Evolutionary conservation across 30 jellyfish, hydroid and myxozoan genomes (phyloP).

Genomic region (Turritopsis rubra): DNA sequence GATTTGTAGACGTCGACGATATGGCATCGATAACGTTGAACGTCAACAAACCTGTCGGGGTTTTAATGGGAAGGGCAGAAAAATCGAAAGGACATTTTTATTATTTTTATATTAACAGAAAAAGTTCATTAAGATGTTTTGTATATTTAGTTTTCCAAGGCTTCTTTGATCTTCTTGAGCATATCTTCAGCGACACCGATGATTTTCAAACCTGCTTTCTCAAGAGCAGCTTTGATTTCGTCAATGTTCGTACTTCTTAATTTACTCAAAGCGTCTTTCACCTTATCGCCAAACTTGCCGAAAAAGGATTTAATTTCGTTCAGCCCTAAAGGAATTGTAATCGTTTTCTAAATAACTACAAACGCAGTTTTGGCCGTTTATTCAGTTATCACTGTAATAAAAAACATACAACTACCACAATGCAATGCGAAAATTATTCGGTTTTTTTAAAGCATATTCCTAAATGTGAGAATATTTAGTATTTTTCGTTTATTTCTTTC

Average conservation of each 20-base stretch:
- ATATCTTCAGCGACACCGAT: conserved; percentile 2
- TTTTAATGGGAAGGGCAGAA: not conserved
- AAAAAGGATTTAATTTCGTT: not conserved
- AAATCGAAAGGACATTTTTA: not conserved
- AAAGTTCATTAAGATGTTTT: not conserved
- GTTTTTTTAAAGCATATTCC: no score
- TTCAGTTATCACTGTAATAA: no score
- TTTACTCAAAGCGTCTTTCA: not conserved
- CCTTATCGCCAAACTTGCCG: conserved; percentile 5
- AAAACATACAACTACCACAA: no score
- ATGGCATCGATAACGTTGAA: not conserved
- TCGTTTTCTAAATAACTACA: not conserved
- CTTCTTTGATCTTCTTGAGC: not conserved
- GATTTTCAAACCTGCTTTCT: conserved; percentile 10
- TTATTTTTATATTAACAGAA: not conserved
- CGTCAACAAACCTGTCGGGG: not conserved
- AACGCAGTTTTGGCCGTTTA: no score
- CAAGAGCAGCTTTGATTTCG: not conserved
- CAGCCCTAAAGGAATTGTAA: not conserved
- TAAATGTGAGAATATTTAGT: no score
- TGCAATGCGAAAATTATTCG: no score
- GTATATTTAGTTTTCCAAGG: not conserved
- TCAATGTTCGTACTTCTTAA: not conserved
- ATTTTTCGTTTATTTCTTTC: no score
- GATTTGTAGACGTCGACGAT: not conserved